These are phyloP conservation scores for Orgyia antiqua DNA, from an alignment of 2,888 invertebrate genomes.

Conservation along the genomic window DNA sequence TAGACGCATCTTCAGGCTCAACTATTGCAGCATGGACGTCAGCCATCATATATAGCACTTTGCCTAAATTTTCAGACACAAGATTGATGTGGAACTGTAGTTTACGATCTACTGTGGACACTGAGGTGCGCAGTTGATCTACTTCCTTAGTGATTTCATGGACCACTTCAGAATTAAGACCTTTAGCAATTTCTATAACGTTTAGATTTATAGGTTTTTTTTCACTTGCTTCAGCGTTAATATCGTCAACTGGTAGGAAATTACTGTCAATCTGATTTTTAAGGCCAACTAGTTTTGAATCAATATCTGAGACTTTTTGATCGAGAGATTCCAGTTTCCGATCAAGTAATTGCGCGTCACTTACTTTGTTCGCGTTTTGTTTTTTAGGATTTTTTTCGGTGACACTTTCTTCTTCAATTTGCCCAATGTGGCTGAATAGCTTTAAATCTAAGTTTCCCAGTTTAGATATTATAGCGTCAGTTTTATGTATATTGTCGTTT, in stretches of 20 bases:
- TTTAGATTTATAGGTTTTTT: conserved; percentile 91
- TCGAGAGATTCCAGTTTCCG: conserved; percentile 84
- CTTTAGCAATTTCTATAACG: conserved; percentile 89
- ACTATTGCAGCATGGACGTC: conserved; percentile 91
- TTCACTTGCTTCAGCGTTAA: conserved; percentile 92
- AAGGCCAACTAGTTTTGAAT: conserved; percentile 85
- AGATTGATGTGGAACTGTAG: conserved; percentile 90
- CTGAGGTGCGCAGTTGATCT: conserved; percentile 86
- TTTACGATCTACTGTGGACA: conserved; percentile 88
- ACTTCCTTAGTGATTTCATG: conserved; percentile 89
- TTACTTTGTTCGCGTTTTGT: conserved; percentile 33
- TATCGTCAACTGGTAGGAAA: conserved; percentile 88
- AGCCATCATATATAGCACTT: conserved; percentile 86
- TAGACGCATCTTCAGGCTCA: conserved; percentile 81
- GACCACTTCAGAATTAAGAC: conserved; percentile 88
- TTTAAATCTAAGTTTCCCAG: conserved; percentile 86
- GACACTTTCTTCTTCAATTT: conserved; percentile 49
- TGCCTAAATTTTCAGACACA: conserved; percentile 89
- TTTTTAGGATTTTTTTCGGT: conserved; percentile 47
- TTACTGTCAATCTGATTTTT: conserved; percentile 91
- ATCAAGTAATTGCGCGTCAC: conserved; percentile 76
- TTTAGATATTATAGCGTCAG: conserved; percentile 89
- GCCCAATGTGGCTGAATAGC: conserved; percentile 79
- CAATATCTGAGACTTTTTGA: conserved; percentile 90
- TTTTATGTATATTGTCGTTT: conserved; percentile 90